Percentiles rank a stretch among this genome's conserved stretches.
phyloP scores from a whole-genome alignment of 2,113 vertebrate genomes.

The Balaenoptera acutorostrata region DNA sequence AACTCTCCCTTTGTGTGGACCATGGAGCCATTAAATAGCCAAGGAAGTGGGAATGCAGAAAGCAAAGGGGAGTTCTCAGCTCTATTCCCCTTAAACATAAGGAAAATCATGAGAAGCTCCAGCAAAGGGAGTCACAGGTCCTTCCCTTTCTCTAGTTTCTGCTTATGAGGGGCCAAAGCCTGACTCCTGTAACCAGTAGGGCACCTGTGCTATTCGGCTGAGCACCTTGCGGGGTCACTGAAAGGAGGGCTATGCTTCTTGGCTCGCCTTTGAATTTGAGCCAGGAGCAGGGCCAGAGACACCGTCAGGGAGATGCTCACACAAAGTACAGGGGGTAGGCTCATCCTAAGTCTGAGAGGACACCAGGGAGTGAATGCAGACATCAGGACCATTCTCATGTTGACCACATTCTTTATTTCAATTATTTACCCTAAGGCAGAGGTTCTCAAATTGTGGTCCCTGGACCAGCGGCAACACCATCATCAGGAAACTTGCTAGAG shows the following conservation, averaged over 20 bases:
- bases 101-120: not conserved
- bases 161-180: not conserved
- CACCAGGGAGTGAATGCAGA: not conserved
- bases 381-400: fast-evolving
- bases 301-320: not conserved
- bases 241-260: not conserved
- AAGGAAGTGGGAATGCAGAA: not conserved
- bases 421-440: not conserved
- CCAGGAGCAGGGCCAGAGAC: not conserved
- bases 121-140: not conserved
- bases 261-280: not conserved
- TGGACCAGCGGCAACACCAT: not conserved
- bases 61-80: not conserved
- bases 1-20: not conserved
- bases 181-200: not conserved
- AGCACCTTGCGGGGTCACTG: not conserved
- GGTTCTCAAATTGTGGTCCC: not conserved
- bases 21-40: not conserved
- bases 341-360: not conserved
- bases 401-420: not conserved
- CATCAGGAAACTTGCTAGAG: not conserved
- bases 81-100: not conserved
- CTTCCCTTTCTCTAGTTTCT: not conserved
- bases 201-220: not conserved
- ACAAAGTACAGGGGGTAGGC: not conserved